Evolutionary conservation across 2,797 vertebrate species (phyloP).

Genomic region (Lutjanus argentimaculatus): DNA sequence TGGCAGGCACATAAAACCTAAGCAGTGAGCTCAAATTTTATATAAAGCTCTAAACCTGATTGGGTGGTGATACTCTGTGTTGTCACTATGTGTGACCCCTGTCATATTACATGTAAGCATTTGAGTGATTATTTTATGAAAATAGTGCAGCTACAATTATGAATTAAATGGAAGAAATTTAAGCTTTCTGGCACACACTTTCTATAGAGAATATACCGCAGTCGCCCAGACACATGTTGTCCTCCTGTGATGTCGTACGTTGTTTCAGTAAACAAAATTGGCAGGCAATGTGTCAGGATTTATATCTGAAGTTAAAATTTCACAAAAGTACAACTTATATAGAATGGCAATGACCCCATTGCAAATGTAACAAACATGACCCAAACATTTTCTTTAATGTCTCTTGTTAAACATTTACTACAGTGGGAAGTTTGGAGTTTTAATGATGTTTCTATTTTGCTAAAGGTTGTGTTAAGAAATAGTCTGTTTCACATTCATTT

Average conservation of each 20-base stretch:
- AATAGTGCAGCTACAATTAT: background rate
- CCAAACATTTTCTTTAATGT: background rate
- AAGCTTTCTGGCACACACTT: background rate
- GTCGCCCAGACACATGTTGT: background rate
- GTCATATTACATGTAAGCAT: background rate
- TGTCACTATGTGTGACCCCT: background rate
- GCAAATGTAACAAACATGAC: slow-evolving; percentile 1
- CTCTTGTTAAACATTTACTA: background rate
- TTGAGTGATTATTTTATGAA: background rate
- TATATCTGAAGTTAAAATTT: background rate
- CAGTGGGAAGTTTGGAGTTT: background rate
- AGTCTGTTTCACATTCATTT: slow-evolving; percentile 6
- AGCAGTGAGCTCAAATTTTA: no score
- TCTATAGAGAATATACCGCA: background rate
- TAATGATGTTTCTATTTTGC: background rate
- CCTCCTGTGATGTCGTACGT: background rate
- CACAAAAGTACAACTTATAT: background rate
- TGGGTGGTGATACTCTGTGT: background rate
- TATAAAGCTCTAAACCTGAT: background rate
- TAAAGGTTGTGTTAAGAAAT: background rate
- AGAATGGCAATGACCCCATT: background rate
- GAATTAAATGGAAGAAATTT: background rate
- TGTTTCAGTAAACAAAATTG: background rate
- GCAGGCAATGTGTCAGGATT: background rate
- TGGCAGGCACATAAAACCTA: no score